Base-by-base conservation (phyloP, 1,140 invertebrate species). In the Chrysoperla carnea region DNA sequence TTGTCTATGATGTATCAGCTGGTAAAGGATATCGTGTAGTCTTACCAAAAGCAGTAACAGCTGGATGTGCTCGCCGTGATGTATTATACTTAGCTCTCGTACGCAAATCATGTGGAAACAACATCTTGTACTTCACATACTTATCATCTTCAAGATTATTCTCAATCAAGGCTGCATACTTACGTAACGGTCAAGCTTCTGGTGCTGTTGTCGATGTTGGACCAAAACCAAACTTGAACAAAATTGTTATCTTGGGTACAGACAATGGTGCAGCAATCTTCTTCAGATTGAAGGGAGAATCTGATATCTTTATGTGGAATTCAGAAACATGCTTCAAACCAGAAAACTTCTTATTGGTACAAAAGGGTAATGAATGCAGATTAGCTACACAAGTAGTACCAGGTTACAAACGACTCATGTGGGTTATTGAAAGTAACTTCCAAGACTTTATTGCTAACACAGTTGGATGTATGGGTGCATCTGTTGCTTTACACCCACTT, bases 361-460 rank as follows among this genome's bases (percentile, higher is more conserved):
- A 74, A 45, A 66, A 66, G 8, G 68, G 69, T 17, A 61, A 61
- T n/a, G 69, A 73, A 4, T 73, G 70, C 45, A 61, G 69, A 37
- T 51, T 76, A 11, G 62, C 74, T 23, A 76, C 74, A 0, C 68
- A 70, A 46, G 72, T 75, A 1, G 54, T 72, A 17, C 64, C 72
- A 0, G 73, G 71, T 8, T 67, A 66, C 42, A 69, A 66, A 50
- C 52, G 51, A 8, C 60, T 69, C 8, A 72, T 76, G 66, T 74
- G 73, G 70, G 63, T 66, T 1, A 53, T 78, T 45, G 73, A 78
- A 50, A 73, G 69, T 46, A 77, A 78, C 48, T 74, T 76, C 56
- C 70, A 68, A 12, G 73, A 77, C 55, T 78, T 67, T 48, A 65
- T 78, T 29, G 53, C 63, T 6, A 65, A 70, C 45, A 64, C 60